Conservation (phyloP, 2,888 invertebrate genomes). For the Heteropelma amictum region DNA sequence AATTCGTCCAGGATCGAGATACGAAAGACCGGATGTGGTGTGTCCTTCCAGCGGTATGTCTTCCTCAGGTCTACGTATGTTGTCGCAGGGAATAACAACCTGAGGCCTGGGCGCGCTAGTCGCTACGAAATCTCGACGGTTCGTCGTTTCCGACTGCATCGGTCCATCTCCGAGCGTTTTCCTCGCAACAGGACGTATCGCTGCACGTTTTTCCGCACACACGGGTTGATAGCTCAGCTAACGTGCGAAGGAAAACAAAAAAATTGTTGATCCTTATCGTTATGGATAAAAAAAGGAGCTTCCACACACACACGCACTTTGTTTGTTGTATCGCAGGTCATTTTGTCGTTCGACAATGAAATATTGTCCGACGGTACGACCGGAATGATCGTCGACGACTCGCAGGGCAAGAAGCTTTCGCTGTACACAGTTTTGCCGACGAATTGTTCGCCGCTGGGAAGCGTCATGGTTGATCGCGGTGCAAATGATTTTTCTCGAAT, state of each 20-base stretch:
- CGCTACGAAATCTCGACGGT: conserved; percentile 68
- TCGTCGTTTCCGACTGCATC: conserved; percentile 72
- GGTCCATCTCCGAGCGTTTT: conserved; percentile 69
- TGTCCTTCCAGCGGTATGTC: conserved; percentile 68
- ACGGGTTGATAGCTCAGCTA: conserved; percentile 75
- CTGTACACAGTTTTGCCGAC: conserved; percentile 63
- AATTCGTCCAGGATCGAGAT: conserved; percentile 67
- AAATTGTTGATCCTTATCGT: not conserved
- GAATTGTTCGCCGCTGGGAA: conserved; percentile 39
- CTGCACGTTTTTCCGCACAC: conserved; percentile 66
- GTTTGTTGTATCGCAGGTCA: conserved; percentile 72
- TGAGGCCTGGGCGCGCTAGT: conserved; percentile 62
- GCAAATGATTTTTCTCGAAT: conserved; percentile 48
- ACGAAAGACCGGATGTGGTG: conserved; percentile 73
- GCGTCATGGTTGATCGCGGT: conserved; percentile 33
- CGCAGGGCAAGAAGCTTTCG: conserved; percentile 68
- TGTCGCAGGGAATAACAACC: conserved; percentile 69
- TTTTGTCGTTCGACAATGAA: conserved; percentile 64
- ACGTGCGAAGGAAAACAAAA: not conserved
- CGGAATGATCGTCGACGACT: conserved; percentile 56
- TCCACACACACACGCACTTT: conserved; percentile 66
- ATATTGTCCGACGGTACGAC: conserved; percentile 68
- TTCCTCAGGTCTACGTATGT: conserved; percentile 67
- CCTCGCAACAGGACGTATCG: conserved; percentile 68
- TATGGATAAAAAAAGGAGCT: not conserved